A percentile compares a stretch with the other conserved stretches of the same genome.
phyloP scores from a whole-genome alignment of 2,888 invertebrate species.

The Oasisia sp. region DNA sequence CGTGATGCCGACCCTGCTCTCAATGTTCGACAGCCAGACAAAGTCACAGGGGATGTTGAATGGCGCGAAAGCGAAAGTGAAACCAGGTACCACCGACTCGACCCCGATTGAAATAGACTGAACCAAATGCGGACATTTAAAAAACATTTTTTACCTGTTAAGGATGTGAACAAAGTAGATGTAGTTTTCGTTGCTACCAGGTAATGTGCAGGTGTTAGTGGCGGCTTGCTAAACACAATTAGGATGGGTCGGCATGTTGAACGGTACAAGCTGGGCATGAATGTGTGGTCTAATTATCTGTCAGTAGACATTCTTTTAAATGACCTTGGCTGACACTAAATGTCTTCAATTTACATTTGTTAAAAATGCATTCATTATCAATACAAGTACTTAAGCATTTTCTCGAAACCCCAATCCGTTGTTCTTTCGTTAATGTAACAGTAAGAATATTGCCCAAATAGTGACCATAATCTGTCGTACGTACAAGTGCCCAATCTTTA shows the following conservation, averaged over 20 bases:
- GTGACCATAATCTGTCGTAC: no score
- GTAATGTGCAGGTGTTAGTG: not conserved
- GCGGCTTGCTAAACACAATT: not conserved
- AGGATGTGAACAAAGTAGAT: not conserved
- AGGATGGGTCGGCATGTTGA: not conserved
- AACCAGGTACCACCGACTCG: not conserved
- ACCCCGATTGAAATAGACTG: conserved; percentile 6
- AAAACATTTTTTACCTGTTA: not conserved
- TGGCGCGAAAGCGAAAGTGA: not conserved
- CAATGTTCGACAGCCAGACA: not conserved
- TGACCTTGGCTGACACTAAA: not conserved
- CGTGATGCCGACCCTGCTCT: not conserved
- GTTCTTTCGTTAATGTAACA: not conserved
- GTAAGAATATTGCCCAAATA: no score
- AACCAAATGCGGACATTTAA: not conserved
- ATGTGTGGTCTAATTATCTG: not conserved
- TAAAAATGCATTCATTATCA: not conserved
- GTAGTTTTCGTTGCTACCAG: not conserved
- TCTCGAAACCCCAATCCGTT: not conserved
- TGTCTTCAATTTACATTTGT: not conserved
- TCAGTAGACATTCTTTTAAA: not conserved
- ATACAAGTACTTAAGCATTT: not conserved
- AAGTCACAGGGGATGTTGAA: not conserved
- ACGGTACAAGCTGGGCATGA: not conserved
- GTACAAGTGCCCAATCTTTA: no score